Conservation (phyloP, 2,113 vertebrate genomes). For the Sorex fumeus region DNA sequence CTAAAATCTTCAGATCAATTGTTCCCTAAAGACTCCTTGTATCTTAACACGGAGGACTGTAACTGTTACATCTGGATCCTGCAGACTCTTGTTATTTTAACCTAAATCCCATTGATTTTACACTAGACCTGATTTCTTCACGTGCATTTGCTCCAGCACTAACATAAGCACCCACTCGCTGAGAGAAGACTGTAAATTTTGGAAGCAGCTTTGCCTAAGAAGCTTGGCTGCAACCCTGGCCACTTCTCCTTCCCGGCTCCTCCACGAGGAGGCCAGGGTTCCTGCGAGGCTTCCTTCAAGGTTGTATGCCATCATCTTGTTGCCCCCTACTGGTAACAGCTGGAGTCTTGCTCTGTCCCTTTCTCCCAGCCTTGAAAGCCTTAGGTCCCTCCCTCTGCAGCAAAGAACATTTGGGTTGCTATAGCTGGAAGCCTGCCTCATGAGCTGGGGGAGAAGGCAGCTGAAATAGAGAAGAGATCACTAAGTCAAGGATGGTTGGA, state of each 20-base stretch:
- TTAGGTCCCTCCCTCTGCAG: neutral
- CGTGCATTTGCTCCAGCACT: constrained; percentile 34
- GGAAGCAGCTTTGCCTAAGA: constrained; percentile 39
- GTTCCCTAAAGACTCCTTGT: neutral
- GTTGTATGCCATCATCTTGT: neutral
- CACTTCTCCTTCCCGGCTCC: constrained; percentile 30
- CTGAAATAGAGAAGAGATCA: no score
- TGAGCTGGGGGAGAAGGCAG: no score
- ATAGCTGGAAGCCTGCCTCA: no score
- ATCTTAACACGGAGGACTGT: neutral
- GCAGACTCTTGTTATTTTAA: neutral
- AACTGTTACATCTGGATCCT: constrained; percentile 1
- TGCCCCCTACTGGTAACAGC: constrained; percentile 71
- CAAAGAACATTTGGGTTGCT: constrained; percentile 42
- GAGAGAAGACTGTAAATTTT: constrained; percentile 57
- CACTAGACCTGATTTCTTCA: constrained; percentile 25
- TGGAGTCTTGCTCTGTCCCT: neutral
- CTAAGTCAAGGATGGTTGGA: no score
- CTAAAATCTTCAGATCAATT: neutral
- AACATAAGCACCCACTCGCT: neutral
- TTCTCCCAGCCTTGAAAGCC: neutral
- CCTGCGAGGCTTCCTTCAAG: neutral
- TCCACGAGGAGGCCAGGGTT: neutral
- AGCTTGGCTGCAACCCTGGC: no score
- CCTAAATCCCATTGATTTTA: constrained; percentile 38